These are phyloP conservation scores for Anguilla japonica DNA, from an alignment of 2,113 vertebrate genomes.

Conservation along the genomic window DNA sequence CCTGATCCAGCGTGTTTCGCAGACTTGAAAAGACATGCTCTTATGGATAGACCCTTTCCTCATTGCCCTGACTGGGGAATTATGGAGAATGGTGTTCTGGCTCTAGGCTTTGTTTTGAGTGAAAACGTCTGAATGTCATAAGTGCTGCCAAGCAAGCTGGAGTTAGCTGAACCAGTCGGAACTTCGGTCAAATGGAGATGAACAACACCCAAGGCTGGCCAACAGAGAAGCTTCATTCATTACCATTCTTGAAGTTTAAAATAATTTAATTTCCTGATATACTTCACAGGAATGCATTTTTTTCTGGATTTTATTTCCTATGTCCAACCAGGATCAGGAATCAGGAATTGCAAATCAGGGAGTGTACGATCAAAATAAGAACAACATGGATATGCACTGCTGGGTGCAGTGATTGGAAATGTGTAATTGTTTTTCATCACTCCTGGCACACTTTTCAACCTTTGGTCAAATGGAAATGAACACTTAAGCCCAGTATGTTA, in stretches of 20 bases:
- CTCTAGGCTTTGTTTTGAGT: background rate
- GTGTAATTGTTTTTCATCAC: background rate
- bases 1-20: slow-evolving; percentile 34
- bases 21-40: background rate
- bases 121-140: background rate
- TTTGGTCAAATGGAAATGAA: background rate
- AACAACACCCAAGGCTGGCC: background rate
- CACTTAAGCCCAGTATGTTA: background rate
- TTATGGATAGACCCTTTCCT: background rate
- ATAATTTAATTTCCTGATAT: background rate
- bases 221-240: background rate
- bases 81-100: background rate
- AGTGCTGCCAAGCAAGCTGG: background rate
- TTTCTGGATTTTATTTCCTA: background rate
- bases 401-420: background rate
- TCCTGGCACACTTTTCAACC: background rate
- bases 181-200: background rate
- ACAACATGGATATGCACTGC: background rate
- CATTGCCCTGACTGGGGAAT: background rate
- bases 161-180: background rate
- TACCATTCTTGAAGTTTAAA: background rate
- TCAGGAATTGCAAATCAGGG: background rate
- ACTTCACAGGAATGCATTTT: background rate
- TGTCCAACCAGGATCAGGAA: background rate
- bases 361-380: background rate